Evolutionary conservation across 1,140 invertebrate genomes (phyloP), one percentile per base, ranked within the genome.

Genomic region (Drosophila sp.): DNA sequence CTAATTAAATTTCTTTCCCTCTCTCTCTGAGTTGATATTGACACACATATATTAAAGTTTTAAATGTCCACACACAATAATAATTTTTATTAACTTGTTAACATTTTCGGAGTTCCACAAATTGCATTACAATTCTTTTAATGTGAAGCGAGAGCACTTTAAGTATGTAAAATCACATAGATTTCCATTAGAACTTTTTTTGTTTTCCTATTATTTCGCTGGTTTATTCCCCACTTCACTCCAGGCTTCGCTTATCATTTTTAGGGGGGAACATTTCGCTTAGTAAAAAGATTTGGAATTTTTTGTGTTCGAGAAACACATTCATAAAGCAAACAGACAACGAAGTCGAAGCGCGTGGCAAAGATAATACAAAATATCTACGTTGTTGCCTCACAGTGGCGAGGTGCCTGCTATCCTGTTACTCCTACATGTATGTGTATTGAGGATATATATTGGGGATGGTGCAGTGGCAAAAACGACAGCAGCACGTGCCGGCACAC

Each of bases 291-390:
- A 58, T 58, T 67, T 67, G 40, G n/a, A 32, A 32, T 53, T 43
- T 29, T 45, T 45, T 45, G 36, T 62, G n/a, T 64, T 61, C 48
- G 14, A 70, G 64, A 77, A 84, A 80, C 29, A 80, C 77, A 84
- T 74, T 84, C 80, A 86, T 77, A 84, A 86, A 67, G 81, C 73
- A 86, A 86, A 71, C 57, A 66, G 51, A 69, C 41, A 21, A 51
- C 48, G 62, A 59, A 43, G 27, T 62, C 62, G 58, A 73, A 72
- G 76, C 66, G 67, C 54, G 16, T 46, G 13, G 21, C 59, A 50
- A 27, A n/a, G 72, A 84, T 80, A 77, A 74, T 74, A 48, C 50
- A 58, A 43, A 62, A 72, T 70, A 56, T 72, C 38, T 53, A 11
- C 32, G 21, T 29, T 40, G 14, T 16, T 34, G 32, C 14, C 40